phyloP scores from a whole-genome alignment of 2,113 vertebrate genomes.

The Malurus alboscapulatus region DNA sequence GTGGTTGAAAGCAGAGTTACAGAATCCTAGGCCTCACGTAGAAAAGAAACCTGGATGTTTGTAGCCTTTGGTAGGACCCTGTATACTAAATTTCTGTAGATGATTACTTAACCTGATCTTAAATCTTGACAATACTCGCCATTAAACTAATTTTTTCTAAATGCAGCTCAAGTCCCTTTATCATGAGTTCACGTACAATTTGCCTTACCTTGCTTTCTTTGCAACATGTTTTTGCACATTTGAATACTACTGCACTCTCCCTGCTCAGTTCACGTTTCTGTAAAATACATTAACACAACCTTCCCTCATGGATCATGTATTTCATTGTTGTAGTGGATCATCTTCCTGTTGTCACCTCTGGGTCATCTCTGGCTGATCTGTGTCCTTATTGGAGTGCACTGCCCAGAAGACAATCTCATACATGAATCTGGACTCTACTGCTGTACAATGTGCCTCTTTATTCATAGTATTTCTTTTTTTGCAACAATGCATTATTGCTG shows the following conservation, averaged over 20 bases:
- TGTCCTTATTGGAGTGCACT: not conserved
- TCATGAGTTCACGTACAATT: not conserved
- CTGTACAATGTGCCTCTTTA: not conserved
- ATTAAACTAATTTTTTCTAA: not conserved
- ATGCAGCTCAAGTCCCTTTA: not conserved
- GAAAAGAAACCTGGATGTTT: not conserved
- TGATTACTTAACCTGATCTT: not conserved
- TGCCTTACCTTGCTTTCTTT: not conserved
- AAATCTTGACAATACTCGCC: not conserved
- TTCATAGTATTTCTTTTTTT: not conserved
- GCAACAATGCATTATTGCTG: not conserved
- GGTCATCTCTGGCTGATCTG: not conserved
- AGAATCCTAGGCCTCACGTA: not conserved
- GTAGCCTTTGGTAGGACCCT: not conserved
- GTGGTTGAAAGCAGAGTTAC: not conserved
- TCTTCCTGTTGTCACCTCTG: not conserved
- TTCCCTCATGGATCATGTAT: not conserved
- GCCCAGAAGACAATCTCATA: not conserved
- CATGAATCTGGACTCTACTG: not conserved
- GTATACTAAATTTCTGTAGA: not conserved
- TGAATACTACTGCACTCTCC: not conserved
- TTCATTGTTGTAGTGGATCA: not conserved
- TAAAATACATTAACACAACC: not conserved
- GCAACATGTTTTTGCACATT: accelerated
- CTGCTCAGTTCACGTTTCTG: not conserved